Conservation (phyloP, 2,113 vertebrate genomes). For the Chionodraco myersi region DNA sequence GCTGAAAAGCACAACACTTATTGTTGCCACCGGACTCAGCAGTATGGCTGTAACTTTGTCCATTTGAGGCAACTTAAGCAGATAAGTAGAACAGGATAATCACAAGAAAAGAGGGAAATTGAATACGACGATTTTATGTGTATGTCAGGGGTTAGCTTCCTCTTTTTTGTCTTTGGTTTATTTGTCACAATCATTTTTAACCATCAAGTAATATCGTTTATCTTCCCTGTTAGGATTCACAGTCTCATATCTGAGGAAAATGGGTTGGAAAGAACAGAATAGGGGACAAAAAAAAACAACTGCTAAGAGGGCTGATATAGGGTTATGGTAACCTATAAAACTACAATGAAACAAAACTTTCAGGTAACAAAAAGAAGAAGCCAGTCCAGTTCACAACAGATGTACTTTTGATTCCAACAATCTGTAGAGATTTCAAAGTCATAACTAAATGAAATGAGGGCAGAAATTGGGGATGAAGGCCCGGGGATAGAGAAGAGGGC, state of each 20-base stretch:
- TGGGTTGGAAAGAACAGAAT: background rate
- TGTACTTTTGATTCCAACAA: slow-evolving; percentile 63
- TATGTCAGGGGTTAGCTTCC: background rate
- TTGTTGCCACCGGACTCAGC: background rate
- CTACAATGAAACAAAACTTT: slow-evolving; percentile 25
- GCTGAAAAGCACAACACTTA: too few relatives aligned
- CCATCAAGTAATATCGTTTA: background rate
- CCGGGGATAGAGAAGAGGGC: slow-evolving; percentile 72
- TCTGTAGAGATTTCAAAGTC: slow-evolving; percentile 46
- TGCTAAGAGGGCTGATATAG: slow-evolving; percentile 15
- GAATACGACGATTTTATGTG: background rate
- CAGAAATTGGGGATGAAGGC: slow-evolving; percentile 69
- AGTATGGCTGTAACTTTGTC: background rate
- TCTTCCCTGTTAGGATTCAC: background rate
- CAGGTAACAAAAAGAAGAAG: background rate
- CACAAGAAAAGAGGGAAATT: background rate
- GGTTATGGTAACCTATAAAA: slow-evolving; percentile 60
- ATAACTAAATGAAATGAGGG: slow-evolving; percentile 69
- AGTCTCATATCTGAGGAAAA: slow-evolving; percentile 15
- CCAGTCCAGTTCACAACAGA: slow-evolving; percentile 28
- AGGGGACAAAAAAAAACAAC: background rate
- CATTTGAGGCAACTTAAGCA: background rate
- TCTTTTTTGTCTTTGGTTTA: background rate
- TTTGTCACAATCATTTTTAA: background rate
- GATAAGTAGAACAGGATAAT: background rate